Percentiles rank a stretch among this genome's conserved stretches.
These are phyloP conservation scores for Drosophila parvula DNA, from an alignment of 1,140 invertebrate species.

Conservation along the genomic window DNA sequence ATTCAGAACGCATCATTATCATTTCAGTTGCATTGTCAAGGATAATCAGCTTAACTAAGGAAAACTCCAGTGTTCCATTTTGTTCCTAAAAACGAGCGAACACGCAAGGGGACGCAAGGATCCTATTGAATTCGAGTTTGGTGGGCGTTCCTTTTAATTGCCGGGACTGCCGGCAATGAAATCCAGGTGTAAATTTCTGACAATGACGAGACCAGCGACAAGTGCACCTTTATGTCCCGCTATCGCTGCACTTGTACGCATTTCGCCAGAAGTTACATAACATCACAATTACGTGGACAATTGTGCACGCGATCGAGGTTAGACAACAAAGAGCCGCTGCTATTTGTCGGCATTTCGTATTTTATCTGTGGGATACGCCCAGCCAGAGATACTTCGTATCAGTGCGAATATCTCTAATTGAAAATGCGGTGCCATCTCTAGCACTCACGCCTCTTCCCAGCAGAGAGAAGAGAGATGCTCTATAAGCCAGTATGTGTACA, in stretches of 20 bases:
- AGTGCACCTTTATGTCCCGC: slow-evolving; percentile 43
- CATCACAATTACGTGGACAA: slow-evolving; percentile 42
- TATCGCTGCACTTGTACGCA: slow-evolving; percentile 36
- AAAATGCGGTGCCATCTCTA: slow-evolving; percentile 36
- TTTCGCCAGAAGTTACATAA: slow-evolving; percentile 51
- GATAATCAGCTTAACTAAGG: slow-evolving; percentile 70
- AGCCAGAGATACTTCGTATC: slow-evolving; percentile 17
- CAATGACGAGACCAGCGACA: slow-evolving; percentile 63
- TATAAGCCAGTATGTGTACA: background rate
- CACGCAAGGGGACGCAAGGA: slow-evolving; percentile 48
- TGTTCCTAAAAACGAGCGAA: slow-evolving; percentile 5
- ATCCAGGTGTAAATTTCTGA: slow-evolving; percentile 43
- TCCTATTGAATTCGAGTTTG: slow-evolving; percentile 7
- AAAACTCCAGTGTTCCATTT: slow-evolving; percentile 38
- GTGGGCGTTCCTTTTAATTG: slow-evolving; percentile 58
- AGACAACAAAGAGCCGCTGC: slow-evolving; percentile 1
- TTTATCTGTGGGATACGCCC: slow-evolving; percentile 26
- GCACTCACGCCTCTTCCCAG: background rate
- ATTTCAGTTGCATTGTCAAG: slow-evolving; percentile 57
- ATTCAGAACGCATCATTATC: slow-evolving; percentile 31
- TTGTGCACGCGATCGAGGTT: slow-evolving; percentile 43
- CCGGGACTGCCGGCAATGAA: background rate
- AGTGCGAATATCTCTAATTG: slow-evolving; percentile 72
- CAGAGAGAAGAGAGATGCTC: background rate
- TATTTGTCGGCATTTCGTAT: slow-evolving; percentile 32